These are phyloP conservation scores for Corvus hawaiiensis DNA, from an alignment of 2,113 vertebrate species.

Conservation along the genomic window DNA sequence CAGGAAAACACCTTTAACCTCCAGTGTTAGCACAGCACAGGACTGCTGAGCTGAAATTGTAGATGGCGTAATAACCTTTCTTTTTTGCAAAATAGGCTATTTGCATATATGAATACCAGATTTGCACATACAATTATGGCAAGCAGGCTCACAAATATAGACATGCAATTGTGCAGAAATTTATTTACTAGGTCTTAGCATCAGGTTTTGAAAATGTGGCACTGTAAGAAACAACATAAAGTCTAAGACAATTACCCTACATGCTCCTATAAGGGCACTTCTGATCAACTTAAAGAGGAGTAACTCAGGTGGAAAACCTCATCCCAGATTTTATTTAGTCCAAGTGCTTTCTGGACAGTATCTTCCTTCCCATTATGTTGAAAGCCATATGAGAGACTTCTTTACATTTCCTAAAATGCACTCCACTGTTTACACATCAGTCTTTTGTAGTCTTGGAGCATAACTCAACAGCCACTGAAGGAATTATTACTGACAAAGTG, in stretches of 20 bases:
- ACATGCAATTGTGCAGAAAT: constrained; percentile 31
- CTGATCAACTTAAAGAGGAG: background rate
- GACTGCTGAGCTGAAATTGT: background rate
- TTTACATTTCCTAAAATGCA: background rate
- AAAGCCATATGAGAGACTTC: background rate
- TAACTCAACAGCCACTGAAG: background rate
- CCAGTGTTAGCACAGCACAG: background rate
- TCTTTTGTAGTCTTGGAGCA: background rate
- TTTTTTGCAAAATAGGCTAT: background rate
- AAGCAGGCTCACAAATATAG: background rate
- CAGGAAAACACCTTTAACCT: background rate
- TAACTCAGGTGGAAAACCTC: background rate
- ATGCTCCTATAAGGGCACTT: background rate
- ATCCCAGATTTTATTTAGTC: background rate
- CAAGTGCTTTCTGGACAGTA: background rate
- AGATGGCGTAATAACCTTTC: background rate
- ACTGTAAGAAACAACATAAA: background rate
- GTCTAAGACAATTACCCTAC: background rate
- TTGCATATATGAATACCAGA: constrained; percentile 18
- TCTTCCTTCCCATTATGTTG: background rate
- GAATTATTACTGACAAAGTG: background rate
- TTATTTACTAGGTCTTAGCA: background rate
- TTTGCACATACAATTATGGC: background rate
- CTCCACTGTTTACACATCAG: background rate
- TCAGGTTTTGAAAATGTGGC: background rate